Conservation (phyloP, 2,113 vertebrate genomes). For the Triplophysa tibetana region DNA sequence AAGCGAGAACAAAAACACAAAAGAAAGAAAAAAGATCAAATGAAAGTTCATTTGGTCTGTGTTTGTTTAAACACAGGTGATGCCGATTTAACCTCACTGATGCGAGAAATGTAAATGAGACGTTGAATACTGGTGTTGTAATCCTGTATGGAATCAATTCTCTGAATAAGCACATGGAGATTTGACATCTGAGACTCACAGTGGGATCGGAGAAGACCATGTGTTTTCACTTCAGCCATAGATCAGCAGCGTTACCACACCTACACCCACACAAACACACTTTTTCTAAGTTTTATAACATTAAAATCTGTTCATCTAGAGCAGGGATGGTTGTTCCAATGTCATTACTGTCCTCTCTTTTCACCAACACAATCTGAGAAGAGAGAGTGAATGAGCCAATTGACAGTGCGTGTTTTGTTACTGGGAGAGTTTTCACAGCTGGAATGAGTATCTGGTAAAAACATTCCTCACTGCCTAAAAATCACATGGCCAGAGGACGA, state of each 20-base stretch:
- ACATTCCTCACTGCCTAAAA: slow-evolving; percentile 49
- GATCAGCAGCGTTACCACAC: slow-evolving; percentile 34
- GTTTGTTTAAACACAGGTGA: too few species aligned
- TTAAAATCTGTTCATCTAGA: slow-evolving; percentile 50
- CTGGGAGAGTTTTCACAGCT: slow-evolving; percentile 69
- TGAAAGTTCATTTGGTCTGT: too few species aligned
- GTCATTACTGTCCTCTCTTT: slow-evolving; percentile 51
- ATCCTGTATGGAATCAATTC: slow-evolving; percentile 9
- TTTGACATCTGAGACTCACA: slow-evolving; percentile 25
- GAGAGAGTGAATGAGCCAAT: slow-evolving; percentile 49
- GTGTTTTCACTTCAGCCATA: slow-evolving; percentile 57
- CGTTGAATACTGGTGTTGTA: background rate
- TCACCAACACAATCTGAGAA: slow-evolving; percentile 62
- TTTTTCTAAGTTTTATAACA: slow-evolving; percentile 16
- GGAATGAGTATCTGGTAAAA: slow-evolving; percentile 57
- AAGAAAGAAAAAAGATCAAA: too few species aligned
- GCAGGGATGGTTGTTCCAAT: slow-evolving; percentile 58
- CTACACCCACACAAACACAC: slow-evolving; percentile 22
- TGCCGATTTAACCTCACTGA: background rate
- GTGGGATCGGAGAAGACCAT: slow-evolving; percentile 51
- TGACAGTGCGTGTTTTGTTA: slow-evolving; percentile 50
- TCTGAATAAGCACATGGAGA: slow-evolving; percentile 26
- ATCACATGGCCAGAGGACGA: slow-evolving; percentile 42
- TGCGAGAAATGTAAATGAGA: background rate
- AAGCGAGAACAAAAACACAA: too few species aligned